Evolutionary conservation across 2,797 vertebrate species (phyloP), one percentile per base, ranked within the genome.

Genomic region (Myiotriccus ornatus): DNA sequence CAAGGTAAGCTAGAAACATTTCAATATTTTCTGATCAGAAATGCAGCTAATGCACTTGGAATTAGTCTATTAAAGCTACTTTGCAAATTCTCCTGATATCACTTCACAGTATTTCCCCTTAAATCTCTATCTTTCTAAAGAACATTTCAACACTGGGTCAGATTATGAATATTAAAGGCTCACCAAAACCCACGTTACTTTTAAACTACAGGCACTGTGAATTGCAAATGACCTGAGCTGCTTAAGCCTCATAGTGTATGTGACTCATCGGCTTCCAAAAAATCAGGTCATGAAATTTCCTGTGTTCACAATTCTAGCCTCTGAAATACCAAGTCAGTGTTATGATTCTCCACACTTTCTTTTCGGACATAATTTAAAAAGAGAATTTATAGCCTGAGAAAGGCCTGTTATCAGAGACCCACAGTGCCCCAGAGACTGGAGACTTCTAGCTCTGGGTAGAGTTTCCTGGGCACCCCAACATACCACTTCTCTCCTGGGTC

Each of bases 91-190:
- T 98, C 92, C 78, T 95, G 93, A 90, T 96, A 95, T 96, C 87
- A 91, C 67, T 97, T 96, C 89, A 84, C 67, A 96, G 95, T 95
- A 95, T 96, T 97, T 90, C 41, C 76, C 75, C 84, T 97, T 97
- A 97, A 96, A 89, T 92, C 62, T 83, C 75, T 96, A 44, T 97
- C 84, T 96, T 97, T 95, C 76, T 86, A 90, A 96, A 97, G 90
- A 97, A 84, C 80, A 90, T 97, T 91, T 97, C 93, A 96, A 96
- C 97, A 97, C 95, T 95, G 74, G 93, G 96, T 97, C 94, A 97
- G 92, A 97, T 97, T 97, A 97, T 97, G 90, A 90, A 97, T 97
- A 97, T 97, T 97, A 97, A 97, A 93, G 81, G 71, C 73, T 96
- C 41, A 90, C 82, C 78, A 93, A 98, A 97, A 97, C 77, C 77